A percentile compares a stretch with the other conserved stretches of the same genome.
Evolutionary conservation across 2,888 invertebrate species (phyloP).

Genomic region (Patella depressa): DNA sequence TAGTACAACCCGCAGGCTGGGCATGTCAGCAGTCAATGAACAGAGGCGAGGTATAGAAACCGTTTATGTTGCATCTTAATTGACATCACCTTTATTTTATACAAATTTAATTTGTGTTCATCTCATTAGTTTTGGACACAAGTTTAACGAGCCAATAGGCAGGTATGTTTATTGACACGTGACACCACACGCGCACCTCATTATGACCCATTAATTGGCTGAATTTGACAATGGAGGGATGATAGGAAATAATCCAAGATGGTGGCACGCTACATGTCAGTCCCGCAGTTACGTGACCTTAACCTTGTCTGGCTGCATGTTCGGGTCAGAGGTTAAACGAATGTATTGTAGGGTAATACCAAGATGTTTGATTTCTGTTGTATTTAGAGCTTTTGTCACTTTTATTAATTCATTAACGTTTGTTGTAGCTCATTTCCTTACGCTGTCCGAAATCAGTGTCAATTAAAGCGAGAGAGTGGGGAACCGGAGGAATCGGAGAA

Average conservation of each 20-base stretch:
- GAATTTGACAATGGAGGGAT: background rate
- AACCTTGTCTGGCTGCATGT: background rate
- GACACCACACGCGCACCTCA: conserved; percentile 1
- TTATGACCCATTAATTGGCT: background rate
- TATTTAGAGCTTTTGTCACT: background rate
- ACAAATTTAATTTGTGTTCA: background rate
- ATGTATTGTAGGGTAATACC: background rate
- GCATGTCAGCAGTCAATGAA: background rate
- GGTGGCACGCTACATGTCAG: background rate
- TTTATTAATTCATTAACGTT: background rate
- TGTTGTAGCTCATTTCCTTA: no score
- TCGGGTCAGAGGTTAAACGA: background rate
- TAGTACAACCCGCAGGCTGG: no score
- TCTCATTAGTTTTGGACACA: conserved; percentile 3
- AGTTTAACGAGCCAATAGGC: conserved; percentile 1
- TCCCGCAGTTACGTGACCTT: conserved; percentile 5
- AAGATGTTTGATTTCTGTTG: background rate
- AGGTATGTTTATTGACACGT: conserved; percentile 5
- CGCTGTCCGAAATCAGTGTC: no score
- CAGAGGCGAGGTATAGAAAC: background rate
- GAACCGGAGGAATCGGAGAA: no score
- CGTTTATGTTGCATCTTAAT: conserved; percentile 2
- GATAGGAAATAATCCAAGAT: background rate
- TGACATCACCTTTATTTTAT: conserved; percentile 6
- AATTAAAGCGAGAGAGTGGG: no score